Evolutionary conservation across 2,113 vertebrate genomes (phyloP).

Genomic region (Emberiza fucata): DNA sequence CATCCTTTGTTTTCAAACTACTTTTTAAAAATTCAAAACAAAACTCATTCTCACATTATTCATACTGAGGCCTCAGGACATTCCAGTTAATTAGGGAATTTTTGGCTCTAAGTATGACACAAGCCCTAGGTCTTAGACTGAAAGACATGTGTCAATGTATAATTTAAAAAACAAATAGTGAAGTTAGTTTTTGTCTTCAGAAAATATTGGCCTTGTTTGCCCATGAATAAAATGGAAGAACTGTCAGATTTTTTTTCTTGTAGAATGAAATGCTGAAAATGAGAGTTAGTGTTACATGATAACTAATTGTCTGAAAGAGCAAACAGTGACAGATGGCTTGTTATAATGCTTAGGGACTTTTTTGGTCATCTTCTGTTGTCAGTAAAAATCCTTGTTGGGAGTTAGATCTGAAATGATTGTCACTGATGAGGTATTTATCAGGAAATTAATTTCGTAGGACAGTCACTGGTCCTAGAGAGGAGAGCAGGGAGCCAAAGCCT

Average conservation of each 20-base stretch:
- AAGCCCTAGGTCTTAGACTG: neutral
- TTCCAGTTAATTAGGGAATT: neutral
- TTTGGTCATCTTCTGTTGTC: neutral
- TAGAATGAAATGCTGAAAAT: neutral
- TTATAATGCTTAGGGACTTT: neutral
- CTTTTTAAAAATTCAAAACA: neutral
- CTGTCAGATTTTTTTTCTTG: constrained; percentile 22
- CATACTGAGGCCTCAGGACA: neutral
- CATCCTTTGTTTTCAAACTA: neutral
- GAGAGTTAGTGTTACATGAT: neutral
- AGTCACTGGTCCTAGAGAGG: neutral
- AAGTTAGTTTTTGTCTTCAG: neutral
- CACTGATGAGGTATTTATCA: neutral
- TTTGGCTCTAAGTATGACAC: neutral
- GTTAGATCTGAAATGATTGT: neutral
- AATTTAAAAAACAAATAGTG: neutral
- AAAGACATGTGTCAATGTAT: neutral
- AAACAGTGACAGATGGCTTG: neutral
- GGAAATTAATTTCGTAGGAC: neutral
- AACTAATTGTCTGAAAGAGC: neutral
- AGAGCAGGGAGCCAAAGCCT: neutral
- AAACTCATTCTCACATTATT: neutral
- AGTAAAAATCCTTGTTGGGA: neutral
- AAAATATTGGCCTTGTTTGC: neutral
- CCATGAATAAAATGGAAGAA: neutral